Evolutionary conservation across 2,888 invertebrate species (phyloP).

Genomic region (Apamea monoglypha): DNA sequence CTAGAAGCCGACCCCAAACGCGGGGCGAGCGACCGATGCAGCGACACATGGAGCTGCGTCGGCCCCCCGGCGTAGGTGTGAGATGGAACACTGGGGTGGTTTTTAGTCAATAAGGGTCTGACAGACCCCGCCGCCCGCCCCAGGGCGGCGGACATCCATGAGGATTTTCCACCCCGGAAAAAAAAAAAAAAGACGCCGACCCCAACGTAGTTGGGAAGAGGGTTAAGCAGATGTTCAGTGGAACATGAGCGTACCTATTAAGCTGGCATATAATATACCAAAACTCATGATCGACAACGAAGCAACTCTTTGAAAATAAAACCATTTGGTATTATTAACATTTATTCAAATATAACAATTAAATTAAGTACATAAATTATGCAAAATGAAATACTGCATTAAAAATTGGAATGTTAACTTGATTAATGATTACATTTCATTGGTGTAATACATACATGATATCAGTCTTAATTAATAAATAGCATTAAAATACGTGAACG

Average conservation of each 20-base stretch:
- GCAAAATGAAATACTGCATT: constrained; percentile 67
- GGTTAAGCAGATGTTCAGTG: background rate
- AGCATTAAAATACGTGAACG: constrained; percentile 46
- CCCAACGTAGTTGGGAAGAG: background rate
- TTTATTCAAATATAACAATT: constrained; percentile 65
- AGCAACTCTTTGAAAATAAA: constrained; percentile 23
- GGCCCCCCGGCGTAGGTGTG: too few species aligned
- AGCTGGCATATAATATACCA: background rate
- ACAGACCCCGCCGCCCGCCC: too few species aligned
- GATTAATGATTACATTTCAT: constrained; percentile 62
- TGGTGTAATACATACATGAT: constrained; percentile 59
- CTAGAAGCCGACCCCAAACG: background rate
- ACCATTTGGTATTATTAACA: constrained; percentile 34
- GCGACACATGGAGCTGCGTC: too few species aligned
- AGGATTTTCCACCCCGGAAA: too few species aligned
- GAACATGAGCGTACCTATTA: background rate
- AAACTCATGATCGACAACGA: background rate
- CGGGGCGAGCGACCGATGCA: too few species aligned
- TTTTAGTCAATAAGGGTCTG: too few species aligned
- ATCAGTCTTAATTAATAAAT: constrained; percentile 77
- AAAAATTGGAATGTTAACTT: constrained; percentile 73
- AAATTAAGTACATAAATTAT: constrained; percentile 66
- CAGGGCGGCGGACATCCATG: too few species aligned
- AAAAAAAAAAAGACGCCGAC: too few species aligned
- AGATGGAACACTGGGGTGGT: too few species aligned